phyloP scores from a whole-genome alignment of 1,140 invertebrate genomes.

The Gryllus bimaculatus region DNA sequence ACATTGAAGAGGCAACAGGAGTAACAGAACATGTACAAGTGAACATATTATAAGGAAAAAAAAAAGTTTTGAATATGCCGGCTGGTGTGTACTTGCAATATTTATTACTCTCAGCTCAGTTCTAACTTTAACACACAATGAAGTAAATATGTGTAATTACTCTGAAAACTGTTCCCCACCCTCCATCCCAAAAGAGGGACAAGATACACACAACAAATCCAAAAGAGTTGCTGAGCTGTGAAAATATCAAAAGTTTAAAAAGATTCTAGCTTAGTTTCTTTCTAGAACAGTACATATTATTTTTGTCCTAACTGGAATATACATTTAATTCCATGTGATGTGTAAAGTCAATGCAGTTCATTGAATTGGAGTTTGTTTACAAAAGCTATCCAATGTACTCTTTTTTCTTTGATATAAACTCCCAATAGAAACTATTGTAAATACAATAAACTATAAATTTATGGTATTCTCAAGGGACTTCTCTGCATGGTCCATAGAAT shows the following conservation, averaged over 20 bases:
- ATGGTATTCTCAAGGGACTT: neutral
- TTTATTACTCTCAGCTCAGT: neutral
- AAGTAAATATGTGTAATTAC: neutral
- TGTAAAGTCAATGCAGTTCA: neutral
- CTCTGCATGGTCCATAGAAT: neutral
- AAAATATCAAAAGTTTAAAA: neutral
- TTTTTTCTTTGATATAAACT: neutral
- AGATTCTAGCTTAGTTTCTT: neutral
- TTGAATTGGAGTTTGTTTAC: neutral
- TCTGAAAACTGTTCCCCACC: neutral
- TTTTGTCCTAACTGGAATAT: conserved; percentile 2
- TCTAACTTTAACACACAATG: neutral
- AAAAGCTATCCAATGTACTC: neutral
- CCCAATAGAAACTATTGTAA: neutral
- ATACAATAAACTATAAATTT: neutral
- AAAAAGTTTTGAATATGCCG: neutral
- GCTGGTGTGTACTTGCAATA: conserved; percentile 6
- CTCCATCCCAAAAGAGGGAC: neutral
- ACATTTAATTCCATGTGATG: conserved; percentile 5
- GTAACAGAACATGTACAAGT: neutral
- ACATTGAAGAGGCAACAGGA: too few relatives aligned
- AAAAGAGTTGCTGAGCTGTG: neutral
- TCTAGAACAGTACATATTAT: neutral
- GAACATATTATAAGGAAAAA: neutral
- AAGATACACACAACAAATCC: neutral